Evolutionary conservation across 2,797 vertebrate genomes (phyloP).

Genomic region (Mormyrus proboscirostris): DNA sequence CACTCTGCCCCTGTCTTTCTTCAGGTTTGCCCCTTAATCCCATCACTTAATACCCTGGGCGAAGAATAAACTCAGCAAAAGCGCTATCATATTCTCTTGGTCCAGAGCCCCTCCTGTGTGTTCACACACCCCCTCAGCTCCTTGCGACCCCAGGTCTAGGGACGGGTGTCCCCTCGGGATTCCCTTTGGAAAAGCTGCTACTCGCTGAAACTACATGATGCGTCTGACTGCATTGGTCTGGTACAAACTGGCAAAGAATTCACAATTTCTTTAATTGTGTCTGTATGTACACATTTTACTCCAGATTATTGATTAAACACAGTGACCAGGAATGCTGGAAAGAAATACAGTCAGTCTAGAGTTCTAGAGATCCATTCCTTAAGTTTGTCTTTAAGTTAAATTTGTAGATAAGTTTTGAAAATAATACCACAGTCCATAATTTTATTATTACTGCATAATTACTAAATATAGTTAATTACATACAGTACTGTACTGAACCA

Average conservation of each 20-base stretch:
- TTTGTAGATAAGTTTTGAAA: background rate
- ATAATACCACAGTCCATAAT: background rate
- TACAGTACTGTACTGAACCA: background rate
- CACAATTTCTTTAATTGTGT: background rate
- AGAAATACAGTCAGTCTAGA: background rate
- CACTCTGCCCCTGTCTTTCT: constrained; percentile 44
- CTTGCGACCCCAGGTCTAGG: constrained; percentile 7
- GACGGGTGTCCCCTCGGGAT: background rate
- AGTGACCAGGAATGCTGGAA: background rate
- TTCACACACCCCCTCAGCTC: constrained; percentile 19
- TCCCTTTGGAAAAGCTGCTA: background rate
- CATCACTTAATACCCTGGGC: constrained; percentile 43
- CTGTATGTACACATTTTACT: background rate
- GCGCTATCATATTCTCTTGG: constrained; percentile 36
- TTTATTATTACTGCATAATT: too few relatives aligned
- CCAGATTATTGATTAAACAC: background rate
- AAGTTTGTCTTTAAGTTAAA: background rate
- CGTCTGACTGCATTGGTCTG: background rate
- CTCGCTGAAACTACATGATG: background rate
- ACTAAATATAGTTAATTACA: background rate
- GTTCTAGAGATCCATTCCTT: background rate
- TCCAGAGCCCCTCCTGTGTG: constrained; percentile 21
- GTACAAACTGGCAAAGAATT: background rate
- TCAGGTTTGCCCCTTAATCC: constrained; percentile 43
- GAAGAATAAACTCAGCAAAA: constrained; percentile 33